These are phyloP conservation scores for Actinernus sp. DNA, from an alignment of 92 coral and sea anemone genomes.

Conservation along the genomic window DNA sequence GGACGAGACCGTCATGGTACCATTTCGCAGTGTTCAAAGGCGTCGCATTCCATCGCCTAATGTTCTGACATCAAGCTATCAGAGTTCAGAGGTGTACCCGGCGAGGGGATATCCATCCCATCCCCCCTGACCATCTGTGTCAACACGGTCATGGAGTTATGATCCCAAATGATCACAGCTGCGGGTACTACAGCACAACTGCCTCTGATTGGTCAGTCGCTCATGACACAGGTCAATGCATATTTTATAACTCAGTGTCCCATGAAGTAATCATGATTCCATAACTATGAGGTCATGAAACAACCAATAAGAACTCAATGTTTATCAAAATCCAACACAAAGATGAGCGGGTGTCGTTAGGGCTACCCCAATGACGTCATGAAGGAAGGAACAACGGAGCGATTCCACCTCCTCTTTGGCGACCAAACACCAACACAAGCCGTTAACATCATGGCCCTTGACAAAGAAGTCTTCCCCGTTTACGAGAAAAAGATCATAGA, in stretches of 20 bases:
- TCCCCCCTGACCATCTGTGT: neutral
- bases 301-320: constrained; percentile 82
- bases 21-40: too few relatives aligned
- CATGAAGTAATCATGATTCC: constrained; percentile 98
- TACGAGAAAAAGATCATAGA: constrained; percentile 72
- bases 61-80: too few relatives aligned
- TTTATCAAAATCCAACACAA: constrained; percentile 63
- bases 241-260: constrained; percentile 78
- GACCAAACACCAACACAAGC: constrained; percentile 56
- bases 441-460: constrained; percentile 65
- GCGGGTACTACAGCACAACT: constrained; percentile 16
- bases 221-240: constrained; percentile 54
- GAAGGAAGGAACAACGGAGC: constrained; percentile 57
- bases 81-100: too few relatives aligned
- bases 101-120: too few relatives aligned
- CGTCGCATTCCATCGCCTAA: too few relatives aligned
- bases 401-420: constrained; percentile 44
- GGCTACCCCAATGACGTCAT: constrained; percentile 67
- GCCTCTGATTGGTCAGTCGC: constrained; percentile 56
- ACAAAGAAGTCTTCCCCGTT: constrained; percentile 74
- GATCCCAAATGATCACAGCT: constrained; percentile 50
- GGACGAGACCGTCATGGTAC: too few relatives aligned
- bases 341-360: constrained; percentile 52
- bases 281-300: constrained; percentile 84
- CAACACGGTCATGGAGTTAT: constrained; percentile 29